Conservation (phyloP, 2,888 invertebrate genomes). For the Drosophila tanythrix region DNA sequence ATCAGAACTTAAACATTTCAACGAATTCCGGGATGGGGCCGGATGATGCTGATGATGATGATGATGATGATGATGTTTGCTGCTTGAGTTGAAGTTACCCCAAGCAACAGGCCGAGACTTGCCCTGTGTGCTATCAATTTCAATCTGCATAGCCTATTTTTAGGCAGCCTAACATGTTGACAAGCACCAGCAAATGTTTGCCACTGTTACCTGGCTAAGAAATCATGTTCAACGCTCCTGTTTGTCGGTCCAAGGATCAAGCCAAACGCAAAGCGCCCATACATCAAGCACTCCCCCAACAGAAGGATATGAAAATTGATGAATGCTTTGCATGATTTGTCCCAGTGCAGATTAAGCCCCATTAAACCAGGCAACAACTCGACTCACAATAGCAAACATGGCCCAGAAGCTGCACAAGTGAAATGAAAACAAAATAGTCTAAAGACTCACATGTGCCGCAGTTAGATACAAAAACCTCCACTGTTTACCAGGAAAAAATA, state of each 20-base stretch:
- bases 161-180: constrained; percentile 50
- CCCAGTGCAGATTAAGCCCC: constrained; percentile 44
- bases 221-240: constrained; percentile 23
- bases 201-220: constrained; percentile 18
- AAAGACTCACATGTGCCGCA: constrained; percentile 29
- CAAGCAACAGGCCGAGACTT: constrained; percentile 11
- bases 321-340: constrained; percentile 72
- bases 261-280: constrained; percentile 17
- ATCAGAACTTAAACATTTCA: constrained; percentile 64
- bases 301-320: constrained; percentile 69
- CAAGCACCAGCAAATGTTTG: constrained; percentile 68
- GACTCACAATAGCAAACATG: constrained; percentile 20
- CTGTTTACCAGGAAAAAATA: constrained; percentile 6
- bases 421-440: constrained; percentile 41
- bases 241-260: constrained; percentile 13
- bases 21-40: constrained; percentile 5
- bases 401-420: constrained; percentile 45
- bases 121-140: constrained; percentile 60
- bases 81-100: constrained; percentile 2
- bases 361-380: constrained; percentile 15
- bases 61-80: background rate
- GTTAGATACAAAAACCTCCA: constrained; percentile 1
- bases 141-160: constrained; percentile 68
- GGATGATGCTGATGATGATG: background rate
- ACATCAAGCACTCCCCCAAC: background rate